Evolutionary conservation across 2,888 invertebrate genomes (phyloP).

Genomic region (Pheosia tremula): DNA sequence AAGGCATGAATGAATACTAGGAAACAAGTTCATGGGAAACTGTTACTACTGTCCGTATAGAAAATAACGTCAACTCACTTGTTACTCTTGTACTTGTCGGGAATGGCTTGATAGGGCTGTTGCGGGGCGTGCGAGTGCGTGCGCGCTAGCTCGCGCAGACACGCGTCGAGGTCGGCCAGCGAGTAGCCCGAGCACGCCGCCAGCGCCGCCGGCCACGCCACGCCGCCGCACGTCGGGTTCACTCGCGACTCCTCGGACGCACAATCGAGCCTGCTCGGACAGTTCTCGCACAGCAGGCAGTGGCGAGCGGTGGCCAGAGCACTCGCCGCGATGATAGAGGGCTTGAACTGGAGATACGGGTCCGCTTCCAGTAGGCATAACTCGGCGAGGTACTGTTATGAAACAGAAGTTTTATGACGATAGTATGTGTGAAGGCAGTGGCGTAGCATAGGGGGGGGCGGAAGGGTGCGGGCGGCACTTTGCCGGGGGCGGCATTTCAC

Average conservation of each 20-base stretch:
- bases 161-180: conserved; percentile 85
- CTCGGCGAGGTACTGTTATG: conserved; percentile 91
- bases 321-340: conserved; percentile 92
- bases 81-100: conserved; percentile 93
- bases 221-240: conserved; percentile 45
- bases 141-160: conserved; percentile 87
- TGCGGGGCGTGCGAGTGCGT: conserved; percentile 88
- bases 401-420: not conserved
- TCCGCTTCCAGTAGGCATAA: conserved; percentile 94
- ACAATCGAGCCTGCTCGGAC: conserved; percentile 19
- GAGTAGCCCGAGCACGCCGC: conserved; percentile 87
- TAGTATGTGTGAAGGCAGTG: no score
- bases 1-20: no score
- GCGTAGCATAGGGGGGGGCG: no score
- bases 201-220: conserved; percentile 88
- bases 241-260: not conserved
- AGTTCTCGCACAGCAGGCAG: conserved; percentile 81
- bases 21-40: no score
- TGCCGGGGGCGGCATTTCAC: no score
- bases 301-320: conserved; percentile 93
- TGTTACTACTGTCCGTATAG: no score
- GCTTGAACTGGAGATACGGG: conserved; percentile 91
- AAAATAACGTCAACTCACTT: conserved; percentile 81
- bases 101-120: conserved; percentile 92
- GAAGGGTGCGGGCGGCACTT: no score